Percentiles rank a stretch among this genome's conserved stretches.
phyloP scores from a whole-genome alignment of 2,888 invertebrate genomes.

The Deroplatys truncata region DNA sequence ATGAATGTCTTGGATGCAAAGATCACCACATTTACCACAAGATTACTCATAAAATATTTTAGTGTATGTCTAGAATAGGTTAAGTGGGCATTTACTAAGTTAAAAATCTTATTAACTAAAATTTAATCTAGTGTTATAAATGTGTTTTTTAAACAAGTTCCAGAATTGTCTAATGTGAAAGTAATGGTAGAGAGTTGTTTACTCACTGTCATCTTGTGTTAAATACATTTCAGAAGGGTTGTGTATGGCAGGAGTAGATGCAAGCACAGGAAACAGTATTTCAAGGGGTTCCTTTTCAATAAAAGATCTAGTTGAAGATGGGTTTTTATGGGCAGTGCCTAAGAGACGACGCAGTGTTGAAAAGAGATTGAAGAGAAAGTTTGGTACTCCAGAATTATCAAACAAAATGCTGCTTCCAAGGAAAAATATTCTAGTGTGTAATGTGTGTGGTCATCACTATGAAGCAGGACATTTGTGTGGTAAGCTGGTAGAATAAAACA shows the following conservation, averaged over 20 bases:
- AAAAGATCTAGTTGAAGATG: constrained; percentile 44
- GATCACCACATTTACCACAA: no score
- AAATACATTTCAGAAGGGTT: not conserved
- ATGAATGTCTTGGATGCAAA: no score
- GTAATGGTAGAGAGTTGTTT: no score
- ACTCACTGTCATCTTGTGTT: no score
- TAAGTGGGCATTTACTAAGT: no score
- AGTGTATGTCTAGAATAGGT: no score
- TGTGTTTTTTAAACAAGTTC: no score
- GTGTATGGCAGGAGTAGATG: not conserved
- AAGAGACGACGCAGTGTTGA: constrained; percentile 74
- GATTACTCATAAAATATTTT: no score
- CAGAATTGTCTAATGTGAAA: no score
- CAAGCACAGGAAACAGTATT: not conserved
- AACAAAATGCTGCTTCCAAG: constrained; percentile 70
- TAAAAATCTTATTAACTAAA: no score
- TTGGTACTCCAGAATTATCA: constrained; percentile 60
- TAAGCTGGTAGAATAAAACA: not conserved
- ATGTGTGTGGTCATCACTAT: constrained; percentile 79
- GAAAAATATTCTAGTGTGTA: constrained; percentile 69
- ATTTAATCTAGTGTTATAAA: no score
- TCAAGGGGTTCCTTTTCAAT: constrained; percentile 2
- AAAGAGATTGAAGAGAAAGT: constrained; percentile 66
- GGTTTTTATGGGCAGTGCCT: constrained; percentile 78
- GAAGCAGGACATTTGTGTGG: constrained; percentile 53